phyloP scores from a whole-genome alignment of 2,797 vertebrate genomes.

The Rhinogobio ventralis region DNA sequence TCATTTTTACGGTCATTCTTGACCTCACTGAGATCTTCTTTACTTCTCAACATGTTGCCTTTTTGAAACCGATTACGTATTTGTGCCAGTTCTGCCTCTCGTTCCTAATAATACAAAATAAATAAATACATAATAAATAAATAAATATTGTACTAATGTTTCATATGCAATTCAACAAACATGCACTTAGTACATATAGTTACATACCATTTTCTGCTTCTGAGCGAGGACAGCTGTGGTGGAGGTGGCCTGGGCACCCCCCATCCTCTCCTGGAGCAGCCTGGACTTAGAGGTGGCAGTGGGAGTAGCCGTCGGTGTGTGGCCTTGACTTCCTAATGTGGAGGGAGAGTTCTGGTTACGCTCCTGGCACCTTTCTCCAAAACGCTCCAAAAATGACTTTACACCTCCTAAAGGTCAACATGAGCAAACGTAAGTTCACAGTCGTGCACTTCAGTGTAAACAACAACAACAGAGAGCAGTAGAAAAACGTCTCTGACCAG shows the following conservation, averaged over 20 bases:
- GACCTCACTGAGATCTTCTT: constrained; percentile 68
- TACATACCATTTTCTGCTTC: constrained; percentile 87
- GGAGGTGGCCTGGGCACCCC: constrained; percentile 79
- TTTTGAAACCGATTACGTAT: constrained; percentile 89
- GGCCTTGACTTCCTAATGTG: constrained; percentile 56
- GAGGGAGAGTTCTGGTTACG: constrained; percentile 74
- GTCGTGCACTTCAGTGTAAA: not conserved
- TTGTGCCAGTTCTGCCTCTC: constrained; percentile 88
- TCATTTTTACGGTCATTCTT: constrained; percentile 62
- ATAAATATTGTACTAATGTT: not conserved
- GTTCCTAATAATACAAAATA: constrained; percentile 80
- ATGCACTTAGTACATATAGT: not conserved
- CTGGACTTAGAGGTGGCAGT: constrained; percentile 84
- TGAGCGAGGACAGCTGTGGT: constrained; percentile 84
- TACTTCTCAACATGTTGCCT: constrained; percentile 79
- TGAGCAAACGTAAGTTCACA: not conserved
- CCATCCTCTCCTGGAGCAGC: constrained; percentile 86
- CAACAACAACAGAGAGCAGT: not conserved
- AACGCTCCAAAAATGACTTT: constrained; percentile 92
- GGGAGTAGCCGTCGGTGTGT: constrained; percentile 70
- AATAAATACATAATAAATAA: not conserved
- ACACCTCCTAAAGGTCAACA: constrained; percentile 74
- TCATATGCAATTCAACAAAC: not conserved
- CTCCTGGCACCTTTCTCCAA: constrained; percentile 89
- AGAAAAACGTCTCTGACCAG: constrained; percentile 74